Evolutionary conservation across 1,140 invertebrate genomes (phyloP), one percentile per base, ranked within the genome.

Genomic region (Ericerus pela): DNA sequence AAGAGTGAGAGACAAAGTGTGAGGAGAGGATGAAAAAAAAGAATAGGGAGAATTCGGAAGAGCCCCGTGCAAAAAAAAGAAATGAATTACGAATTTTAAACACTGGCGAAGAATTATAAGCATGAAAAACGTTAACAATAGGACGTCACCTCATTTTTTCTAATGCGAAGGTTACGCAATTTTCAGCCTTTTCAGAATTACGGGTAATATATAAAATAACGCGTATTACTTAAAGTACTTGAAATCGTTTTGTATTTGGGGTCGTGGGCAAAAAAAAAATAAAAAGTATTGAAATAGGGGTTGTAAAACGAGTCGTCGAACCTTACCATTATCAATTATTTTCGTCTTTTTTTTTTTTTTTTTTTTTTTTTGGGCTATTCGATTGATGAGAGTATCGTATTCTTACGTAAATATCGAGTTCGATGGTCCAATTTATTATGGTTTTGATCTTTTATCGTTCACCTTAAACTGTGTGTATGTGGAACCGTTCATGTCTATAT

Each of bases 131-230:
- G 37, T 4, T 41, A 41, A 47, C 20, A 47, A 47, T 47, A 47
- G 41, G 41, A 47, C 41, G 41, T 47, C 41, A 24, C 41, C 16
- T 47, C 26, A 22, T 24, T 47, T 47, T 47, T 47, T 47, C 30
- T 33, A 24, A 24, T 24, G 5, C 20, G 41, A 24, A 47, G 41
- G 41, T 47, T 47, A 47, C 41, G 26, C 41, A 24, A 22, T 47
- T 47, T 47, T 47, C 22, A 47, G n/a, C n/a, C n/a, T n/a, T n/a
- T n/a, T n/a, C n/a, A 47, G 41, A 12, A 47, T 47, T 47, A 47
- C 12, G 20, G 8, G 11, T 8, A 33, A 24, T 47, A n/a, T 47
- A 24, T 47, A 14, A 14, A 24, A 24, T 47, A 24, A 47, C 22
- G 26, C 22, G 30, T 47, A 47, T 22, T 2, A 20, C 30, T 33